Conservation (phyloP, 1,140 invertebrate species). For the Rhyzopertha dominica region DNA sequence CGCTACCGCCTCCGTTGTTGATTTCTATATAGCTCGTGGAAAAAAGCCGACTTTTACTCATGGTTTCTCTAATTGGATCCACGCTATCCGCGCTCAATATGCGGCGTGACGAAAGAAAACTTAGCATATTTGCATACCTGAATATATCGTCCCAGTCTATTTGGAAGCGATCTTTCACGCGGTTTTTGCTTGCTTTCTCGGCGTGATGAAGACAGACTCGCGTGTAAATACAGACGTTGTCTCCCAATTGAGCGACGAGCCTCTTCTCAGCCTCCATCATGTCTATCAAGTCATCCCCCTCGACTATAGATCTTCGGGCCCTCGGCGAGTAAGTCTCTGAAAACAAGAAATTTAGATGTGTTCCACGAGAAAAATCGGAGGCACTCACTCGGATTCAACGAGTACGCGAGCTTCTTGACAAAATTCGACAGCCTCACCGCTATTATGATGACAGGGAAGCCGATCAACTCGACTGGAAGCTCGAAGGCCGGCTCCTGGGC, state of each 20-base stretch:
- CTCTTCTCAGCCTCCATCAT: slow-evolving; percentile 64
- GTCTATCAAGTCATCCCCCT: slow-evolving; percentile 52
- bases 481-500: slow-evolving; percentile 62
- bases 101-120: too few relatives aligned
- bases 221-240: slow-evolving; percentile 65
- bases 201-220: slow-evolving; percentile 64
- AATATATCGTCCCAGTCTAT: slow-evolving; percentile 62
- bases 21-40: too few relatives aligned
- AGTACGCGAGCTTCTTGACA: slow-evolving; percentile 75
- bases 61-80: too few relatives aligned
- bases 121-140: slow-evolving; percentile 55
- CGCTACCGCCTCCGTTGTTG: too few relatives aligned
- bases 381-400: slow-evolving; percentile 73
- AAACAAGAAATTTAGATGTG: slow-evolving; percentile 24
- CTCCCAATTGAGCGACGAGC: slow-evolving; percentile 61
- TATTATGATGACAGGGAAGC: slow-evolving; percentile 76
- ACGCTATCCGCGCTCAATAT: too few relatives aligned
- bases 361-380: background rate
- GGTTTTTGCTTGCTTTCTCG: slow-evolving; percentile 44
- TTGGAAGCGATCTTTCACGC: slow-evolving; percentile 40
- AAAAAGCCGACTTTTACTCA: too few relatives aligned
- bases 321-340: slow-evolving; percentile 59
- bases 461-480: slow-evolving; percentile 72
- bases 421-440: slow-evolving; percentile 77
- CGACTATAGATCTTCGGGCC: slow-evolving; percentile 43